Base-by-base conservation (phyloP, 2,113 vertebrate genomes). In the Eolophus roseicapilla region DNA sequence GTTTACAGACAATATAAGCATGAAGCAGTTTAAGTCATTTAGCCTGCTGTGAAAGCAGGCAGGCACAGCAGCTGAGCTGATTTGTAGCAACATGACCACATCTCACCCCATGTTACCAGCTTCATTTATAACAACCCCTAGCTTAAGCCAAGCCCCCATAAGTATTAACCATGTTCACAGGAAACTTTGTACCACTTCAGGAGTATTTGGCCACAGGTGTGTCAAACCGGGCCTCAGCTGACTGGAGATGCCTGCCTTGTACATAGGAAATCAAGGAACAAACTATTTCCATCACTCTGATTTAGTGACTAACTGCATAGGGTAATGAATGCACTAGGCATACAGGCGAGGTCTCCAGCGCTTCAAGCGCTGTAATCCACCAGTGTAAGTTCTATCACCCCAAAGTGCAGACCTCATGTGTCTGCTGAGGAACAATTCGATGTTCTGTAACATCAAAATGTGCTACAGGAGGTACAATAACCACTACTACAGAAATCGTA, bases 51-150 rank as follows among this genome's bases (percentile, higher is more conserved):
- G 0, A 81, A 37, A 57, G 41, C 5, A 2, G 23, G 16, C 43
- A 46, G 28, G n/a, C 18, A 10, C 9, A 77, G 55, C 7, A 18
- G 57, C 64, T 18, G 13, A 82, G n/a, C 19, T 44, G 43, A 21
- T 39, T 59, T 41, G 18, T 0, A 44, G 57, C 20, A 57, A 57
- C 11, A 10, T 13, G 11, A n/a, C 28, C 49, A 33, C 33, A 29
- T 20, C 16, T 57, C 31, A 20, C 7, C 2, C 2, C 0, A 2
- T 17, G 5, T 59, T 6, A 41, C 0, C 19, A 27, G 46, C 18
- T 68, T 62, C n/a, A 41, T n/a, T 41, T 31, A 31, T 60, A 53
- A 24, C 39, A 68, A 52, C 17, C 55, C n/a, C 41, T 52, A 53
- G n/a, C 19, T 41, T 47, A 47, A 77, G 55, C 24, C 25, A 17